Base-by-base conservation (phyloP, 2,113 vertebrate species). In the Rhagologus leucostigma region DNA sequence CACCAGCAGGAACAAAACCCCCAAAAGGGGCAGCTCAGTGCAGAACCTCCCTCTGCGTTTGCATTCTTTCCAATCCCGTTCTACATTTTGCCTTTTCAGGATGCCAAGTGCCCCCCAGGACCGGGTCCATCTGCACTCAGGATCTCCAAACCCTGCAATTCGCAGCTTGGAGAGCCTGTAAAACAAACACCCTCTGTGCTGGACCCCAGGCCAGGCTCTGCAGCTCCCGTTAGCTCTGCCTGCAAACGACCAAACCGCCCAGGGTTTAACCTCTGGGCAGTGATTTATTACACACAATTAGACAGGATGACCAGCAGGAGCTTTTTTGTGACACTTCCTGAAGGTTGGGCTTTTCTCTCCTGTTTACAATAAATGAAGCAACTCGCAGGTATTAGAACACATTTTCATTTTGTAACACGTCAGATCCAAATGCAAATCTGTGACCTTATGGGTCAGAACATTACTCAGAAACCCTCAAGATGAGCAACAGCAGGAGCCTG, bases 381-480 rank as follows among this genome's bases (percentile, higher is more conserved):
- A 23, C 64, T 77, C 59, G 1, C 27, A 52, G 55, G 39, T 30
- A 70, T 11, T 10, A 47, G 75, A 78, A 62, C 22, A 14, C 3
- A 39, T 14, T 93, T 92, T 49, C 9, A 0, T 7, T 81, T 32
- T 24, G 49, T 47, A 74, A 46, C 17, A 6, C 3, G 3, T 14
- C 65, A 63, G 56, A 81, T 27, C 11, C 49, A 2, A 49, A 91
- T 20, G 62, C 65, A 82, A 60, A 91, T 60, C 23, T 3, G 69
- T 22, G 41, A 95, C 92, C 74, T 94, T 33, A 14, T 9, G 95
- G 96, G 89, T 89, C 77, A 93, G 89, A 89, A 69, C 52, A 24
- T 42, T 18, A 74, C 71, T 95, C 84, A 71, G 64, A 89, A 88
- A 29, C n/a, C 73, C 74, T 89, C 62, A n/a, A 32, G 89, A 53